Evolutionary conservation across 2,113 vertebrate genomes (phyloP).

Genomic region (Cyprinodon tularosa): DNA sequence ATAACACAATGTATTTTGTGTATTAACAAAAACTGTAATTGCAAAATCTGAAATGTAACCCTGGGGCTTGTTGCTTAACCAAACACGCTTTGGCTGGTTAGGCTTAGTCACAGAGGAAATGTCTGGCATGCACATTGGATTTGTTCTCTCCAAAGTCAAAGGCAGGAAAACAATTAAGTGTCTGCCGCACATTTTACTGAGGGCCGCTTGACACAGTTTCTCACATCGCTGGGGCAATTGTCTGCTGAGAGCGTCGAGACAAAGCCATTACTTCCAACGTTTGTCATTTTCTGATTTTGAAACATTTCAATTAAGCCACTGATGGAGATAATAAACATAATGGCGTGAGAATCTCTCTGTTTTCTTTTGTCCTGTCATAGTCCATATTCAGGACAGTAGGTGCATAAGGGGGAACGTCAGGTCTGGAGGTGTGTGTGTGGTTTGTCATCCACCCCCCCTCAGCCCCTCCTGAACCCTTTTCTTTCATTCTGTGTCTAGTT

Average conservation of each 20-base stretch:
- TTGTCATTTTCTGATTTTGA: conserved; percentile 77
- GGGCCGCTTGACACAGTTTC: conserved; percentile 82
- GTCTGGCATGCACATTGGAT: conserved; percentile 82
- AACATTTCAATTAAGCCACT: conserved; percentile 82
- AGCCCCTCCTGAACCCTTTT: conserved; percentile 47
- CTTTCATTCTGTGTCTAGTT: conserved; percentile 82
- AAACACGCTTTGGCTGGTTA: conserved; percentile 83
- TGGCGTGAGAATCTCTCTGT: conserved; percentile 64
- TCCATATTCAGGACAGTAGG: conserved; percentile 58
- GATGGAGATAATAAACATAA: conserved; percentile 77
- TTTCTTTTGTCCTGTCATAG: conserved; percentile 64
- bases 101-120: conserved; percentile 79
- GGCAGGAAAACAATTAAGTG: conserved; percentile 85
- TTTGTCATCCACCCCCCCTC: conserved; percentile 9
- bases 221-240: conserved; percentile 81
- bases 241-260: conserved; percentile 76
- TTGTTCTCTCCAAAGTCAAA: conserved; percentile 80
- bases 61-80: conserved; percentile 82
- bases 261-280: conserved; percentile 79
- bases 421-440: conserved; percentile 31
- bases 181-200: conserved; percentile 76
- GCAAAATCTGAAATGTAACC: conserved; percentile 82
- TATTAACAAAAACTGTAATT: conserved; percentile 77
- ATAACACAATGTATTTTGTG: conserved; percentile 81
- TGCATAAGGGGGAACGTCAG: conserved; percentile 51